Evolutionary conservation across 2,888 invertebrate species (phyloP).

Genomic region (Anoncus sp.): DNA sequence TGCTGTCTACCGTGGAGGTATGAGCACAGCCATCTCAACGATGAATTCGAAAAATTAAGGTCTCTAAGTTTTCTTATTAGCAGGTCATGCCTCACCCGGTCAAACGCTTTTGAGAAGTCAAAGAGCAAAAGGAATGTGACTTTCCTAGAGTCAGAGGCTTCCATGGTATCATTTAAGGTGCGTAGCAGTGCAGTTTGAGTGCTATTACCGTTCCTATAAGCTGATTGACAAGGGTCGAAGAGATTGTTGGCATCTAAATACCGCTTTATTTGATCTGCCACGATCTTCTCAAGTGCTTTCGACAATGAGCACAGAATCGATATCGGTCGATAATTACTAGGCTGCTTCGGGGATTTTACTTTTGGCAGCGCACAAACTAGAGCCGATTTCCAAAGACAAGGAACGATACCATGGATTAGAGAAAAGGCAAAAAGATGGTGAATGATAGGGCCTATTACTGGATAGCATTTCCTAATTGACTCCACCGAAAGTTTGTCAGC

Average conservation of each 20-base stretch:
- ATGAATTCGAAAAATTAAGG: background rate
- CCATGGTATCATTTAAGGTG: background rate
- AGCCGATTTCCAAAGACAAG: conserved; percentile 20
- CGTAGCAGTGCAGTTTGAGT: conserved; percentile 27
- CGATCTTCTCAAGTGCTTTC: conserved; percentile 24
- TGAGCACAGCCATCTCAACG: conserved; percentile 8
- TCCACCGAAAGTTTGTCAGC: background rate
- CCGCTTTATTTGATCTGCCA: background rate
- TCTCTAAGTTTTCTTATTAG: background rate
- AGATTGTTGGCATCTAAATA: background rate
- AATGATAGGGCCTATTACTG: background rate
- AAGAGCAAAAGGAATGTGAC: conserved; percentile 15
- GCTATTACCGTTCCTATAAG: conserved; percentile 6
- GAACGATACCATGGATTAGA: background rate
- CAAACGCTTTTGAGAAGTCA: conserved; percentile 37
- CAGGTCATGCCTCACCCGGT: conserved; percentile 7
- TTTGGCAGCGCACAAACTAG: conserved; percentile 14
- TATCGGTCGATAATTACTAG: conserved; percentile 25
- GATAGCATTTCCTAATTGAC: background rate
- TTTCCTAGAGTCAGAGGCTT: background rate
- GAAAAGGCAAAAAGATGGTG: conserved; percentile 17
- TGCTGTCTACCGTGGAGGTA: conserved; percentile 13
- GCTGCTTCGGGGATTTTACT: conserved; percentile 3
- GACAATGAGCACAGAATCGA: conserved; percentile 25
- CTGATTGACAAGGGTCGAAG: conserved; percentile 1